phyloP scores from a whole-genome alignment of 2,113 vertebrate species.

The Gobiocypris rarus region DNA sequence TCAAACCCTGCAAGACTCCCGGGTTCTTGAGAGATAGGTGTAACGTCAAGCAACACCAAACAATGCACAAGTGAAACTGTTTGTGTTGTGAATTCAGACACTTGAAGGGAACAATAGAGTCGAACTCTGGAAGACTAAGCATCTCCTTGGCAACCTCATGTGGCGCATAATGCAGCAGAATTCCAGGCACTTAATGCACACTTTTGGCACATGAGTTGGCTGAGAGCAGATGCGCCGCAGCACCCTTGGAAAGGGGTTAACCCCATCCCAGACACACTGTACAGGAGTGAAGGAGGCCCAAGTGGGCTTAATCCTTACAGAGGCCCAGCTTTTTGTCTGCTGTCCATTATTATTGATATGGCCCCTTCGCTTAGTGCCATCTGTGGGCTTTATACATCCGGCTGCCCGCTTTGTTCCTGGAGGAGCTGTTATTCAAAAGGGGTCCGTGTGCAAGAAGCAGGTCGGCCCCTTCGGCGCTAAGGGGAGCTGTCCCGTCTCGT shows the following conservation, averaged over 20 bases:
- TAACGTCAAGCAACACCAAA: slow-evolving; percentile 18
- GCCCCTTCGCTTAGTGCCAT: slow-evolving; percentile 62
- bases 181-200: slow-evolving; percentile 55
- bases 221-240: slow-evolving; percentile 56
- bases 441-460: slow-evolving; percentile 38
- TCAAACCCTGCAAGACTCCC: background rate
- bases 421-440: slow-evolving; percentile 58
- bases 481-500: slow-evolving; percentile 54
- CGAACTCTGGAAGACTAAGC: slow-evolving; percentile 37
- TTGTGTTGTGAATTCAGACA: slow-evolving; percentile 42
- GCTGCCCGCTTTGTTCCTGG: slow-evolving; percentile 56
- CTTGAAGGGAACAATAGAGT: slow-evolving; percentile 48
- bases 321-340: slow-evolving; percentile 59
- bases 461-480: slow-evolving; percentile 56
- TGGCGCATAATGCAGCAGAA: slow-evolving; percentile 59
- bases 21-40: slow-evolving; percentile 2
- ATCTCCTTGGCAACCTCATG: slow-evolving; percentile 59
- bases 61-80: slow-evolving; percentile 26
- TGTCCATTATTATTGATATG: slow-evolving; percentile 62
- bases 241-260: slow-evolving; percentile 56
- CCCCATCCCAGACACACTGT: slow-evolving; percentile 56
- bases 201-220: slow-evolving; percentile 55
- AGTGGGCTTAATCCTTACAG: slow-evolving; percentile 59
- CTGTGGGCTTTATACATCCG: slow-evolving; percentile 65
- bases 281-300: slow-evolving; percentile 58